Evolutionary conservation across 1,140 invertebrate genomes (phyloP), one percentile per base, ranked within the genome.

Genomic region (Papilio glaucus): DNA sequence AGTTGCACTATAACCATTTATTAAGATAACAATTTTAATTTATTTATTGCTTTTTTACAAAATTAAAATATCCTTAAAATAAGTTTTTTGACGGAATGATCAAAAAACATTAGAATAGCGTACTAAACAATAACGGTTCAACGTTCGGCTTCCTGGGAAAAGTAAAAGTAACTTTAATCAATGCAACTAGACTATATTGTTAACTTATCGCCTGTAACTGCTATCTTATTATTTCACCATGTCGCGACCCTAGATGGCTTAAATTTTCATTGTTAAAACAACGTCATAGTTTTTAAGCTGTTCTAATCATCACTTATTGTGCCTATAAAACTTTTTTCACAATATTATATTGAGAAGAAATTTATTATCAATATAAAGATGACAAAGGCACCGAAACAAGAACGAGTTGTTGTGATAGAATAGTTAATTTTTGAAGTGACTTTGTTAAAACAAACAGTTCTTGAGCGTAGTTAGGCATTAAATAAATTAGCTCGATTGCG

Each of bases 131-230:
- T 24, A 26, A 26, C 0, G 13, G 12, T 45, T 45, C 6, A 13
- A 3, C 13, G 12, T 5, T 7, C 9, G 18, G 24, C n/a, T 57
- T 57, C n/a, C 49, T 24, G 18, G 4, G 4, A 57, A 57, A 57
- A 57, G 21, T 26, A 57, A 57, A 57, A 57, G 49, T 57, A 13
- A 53, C 18, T 18, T 53, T 53, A 21, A 49, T 21, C n/a, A 18
- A 45, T 4, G 41, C 4, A 15, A 45, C 42, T 45, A 15, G 12
- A n/a, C 10, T 42, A 0, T 42, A 4, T 12, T 15, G 13, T 42
- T 42, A 10, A 39, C 38, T 0, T 39, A 39, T n/a, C 6, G 7
- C 12, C 5, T 39, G n/a, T n/a, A n/a, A n/a, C n/a, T n/a, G n/a
- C n/a, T n/a, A n/a, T n/a, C n/a, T n/a, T n/a, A n/a, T n/a, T n/a